Conservation (phyloP, 2,113 vertebrate species). For the Chloropsis cyanopogon region DNA sequence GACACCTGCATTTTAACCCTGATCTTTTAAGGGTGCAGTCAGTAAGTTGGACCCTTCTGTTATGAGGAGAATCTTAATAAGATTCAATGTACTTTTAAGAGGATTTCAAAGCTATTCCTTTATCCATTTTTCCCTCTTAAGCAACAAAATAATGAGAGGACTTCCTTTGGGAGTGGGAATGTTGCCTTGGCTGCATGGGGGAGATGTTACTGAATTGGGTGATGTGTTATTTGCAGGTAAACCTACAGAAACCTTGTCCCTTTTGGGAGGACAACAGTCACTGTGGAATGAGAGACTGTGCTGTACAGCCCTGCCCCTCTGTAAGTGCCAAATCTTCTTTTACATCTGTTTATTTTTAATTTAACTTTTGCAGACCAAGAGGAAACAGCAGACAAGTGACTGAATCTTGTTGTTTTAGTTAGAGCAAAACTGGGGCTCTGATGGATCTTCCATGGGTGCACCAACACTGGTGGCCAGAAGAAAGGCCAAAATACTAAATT, state of each 20-base stretch:
- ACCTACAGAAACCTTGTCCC: slow-evolving; percentile 89
- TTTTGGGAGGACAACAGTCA: slow-evolving; percentile 86
- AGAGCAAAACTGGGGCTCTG: neutral
- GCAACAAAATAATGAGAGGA: neutral
- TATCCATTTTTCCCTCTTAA: neutral
- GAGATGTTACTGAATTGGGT: neutral
- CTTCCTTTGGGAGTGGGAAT: neutral
- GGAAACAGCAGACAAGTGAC: neutral
- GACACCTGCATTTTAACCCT: neutral
- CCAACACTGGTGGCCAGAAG: neutral
- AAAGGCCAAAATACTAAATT: neutral
- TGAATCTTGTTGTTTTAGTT: neutral
- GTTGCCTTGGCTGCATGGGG: neutral
- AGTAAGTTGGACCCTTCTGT: neutral
- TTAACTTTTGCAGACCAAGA: neutral
- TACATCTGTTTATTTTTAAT: neutral
- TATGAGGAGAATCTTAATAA: neutral
- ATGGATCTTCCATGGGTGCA: neutral
- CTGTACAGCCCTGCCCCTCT: slow-evolving; percentile 83
- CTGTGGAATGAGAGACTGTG: slow-evolving; percentile 86
- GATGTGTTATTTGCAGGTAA: slow-evolving; percentile 75
- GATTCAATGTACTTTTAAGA: neutral
- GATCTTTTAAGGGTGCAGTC: neutral
- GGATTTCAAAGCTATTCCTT: neutral
- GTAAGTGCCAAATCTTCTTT: slow-evolving; percentile 74